phyloP scores from a whole-genome alignment of 2,888 invertebrate species.

The Chrysomela aeneicollis region DNA sequence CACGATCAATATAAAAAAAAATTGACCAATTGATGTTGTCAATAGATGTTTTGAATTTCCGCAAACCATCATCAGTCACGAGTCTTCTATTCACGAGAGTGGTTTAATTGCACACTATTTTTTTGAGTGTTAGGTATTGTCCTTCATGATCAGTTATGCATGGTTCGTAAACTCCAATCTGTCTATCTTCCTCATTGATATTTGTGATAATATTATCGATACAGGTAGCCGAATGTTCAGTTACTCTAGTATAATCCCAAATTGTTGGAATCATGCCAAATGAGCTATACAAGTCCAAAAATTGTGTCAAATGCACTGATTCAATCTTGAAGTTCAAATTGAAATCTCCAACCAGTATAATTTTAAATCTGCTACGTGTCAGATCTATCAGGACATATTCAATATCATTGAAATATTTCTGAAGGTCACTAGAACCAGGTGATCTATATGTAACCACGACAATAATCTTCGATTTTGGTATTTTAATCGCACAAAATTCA shows the following conservation, averaged over 20 bases:
- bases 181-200: slow-evolving; percentile 3
- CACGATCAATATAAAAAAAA: slow-evolving; percentile 1
- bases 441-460: too few species aligned
- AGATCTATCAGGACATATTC: too few species aligned
- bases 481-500: slow-evolving; percentile 1
- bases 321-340: slow-evolving; percentile 9
- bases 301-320: slow-evolving; percentile 3
- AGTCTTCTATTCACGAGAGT: too few species aligned
- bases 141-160: slow-evolving; percentile 11
- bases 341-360: not conserved
- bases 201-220: slow-evolving; percentile 14
- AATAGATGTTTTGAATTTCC: not conserved
- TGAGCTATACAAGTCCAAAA: slow-evolving; percentile 6
- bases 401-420: too few species aligned
- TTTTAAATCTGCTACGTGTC: too few species aligned
- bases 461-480: too few species aligned
- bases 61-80: too few species aligned
- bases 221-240: slow-evolving; percentile 8
- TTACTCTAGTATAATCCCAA: slow-evolving; percentile 12
- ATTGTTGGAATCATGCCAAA: slow-evolving; percentile 12
- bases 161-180: slow-evolving; percentile 10
- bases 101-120: not conserved
- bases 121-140: slow-evolving; percentile 3
- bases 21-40: not conserved
- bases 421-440: too few species aligned